Evolutionary conservation across 2,888 invertebrate genomes (phyloP), one percentile per base, ranked within the genome.

Genomic region (Calliphora vomitoria): DNA sequence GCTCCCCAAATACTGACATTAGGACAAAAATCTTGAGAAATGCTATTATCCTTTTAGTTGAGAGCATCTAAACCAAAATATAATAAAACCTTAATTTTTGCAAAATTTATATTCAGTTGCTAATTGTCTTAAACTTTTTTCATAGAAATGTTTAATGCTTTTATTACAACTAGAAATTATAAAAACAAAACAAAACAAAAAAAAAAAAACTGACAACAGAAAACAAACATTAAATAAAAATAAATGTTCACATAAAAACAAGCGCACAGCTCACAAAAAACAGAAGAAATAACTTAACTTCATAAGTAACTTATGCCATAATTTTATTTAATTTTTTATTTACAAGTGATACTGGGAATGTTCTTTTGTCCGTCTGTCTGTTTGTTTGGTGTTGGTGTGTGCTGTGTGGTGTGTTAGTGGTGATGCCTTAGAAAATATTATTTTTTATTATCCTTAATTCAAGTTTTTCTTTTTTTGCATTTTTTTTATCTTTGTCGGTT

Each of bases 291-390:
- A 62, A 71, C 76, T 86, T 69, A 55, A 82, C 79, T 71, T 87
- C 18, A 50, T 68, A 74, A 80, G 83, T 80, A 83, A 86, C 83
- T 86, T 80, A 47, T 55, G 81, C 72, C 58, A 84, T 74, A 81
- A 83, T 76, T 86, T 87, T 50, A 66, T 76, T 83, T 81, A 20
- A 69, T 83, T 78, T 75, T 44, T 60, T 20, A 44, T 25, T 58
- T 41, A 47, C 76, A 25, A 55, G 78, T 64, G 47, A 47, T 78
- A 50, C 20, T 58, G 18, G 47, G 20, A 81, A 62, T 10, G 8
- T 53, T 38, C 75, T n/a, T 38, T 68, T 50, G 35, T 20, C 50
- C 44, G 44, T 69, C 25, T 10, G 4, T 53, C 20, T 82, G 35
- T 20, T 66, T 38, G 55, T 0, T 13, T 58, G 58, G 58, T 41